Evolutionary conservation across 2,797 vertebrate genomes (phyloP).

Genomic region (Garrulus glandarius): DNA sequence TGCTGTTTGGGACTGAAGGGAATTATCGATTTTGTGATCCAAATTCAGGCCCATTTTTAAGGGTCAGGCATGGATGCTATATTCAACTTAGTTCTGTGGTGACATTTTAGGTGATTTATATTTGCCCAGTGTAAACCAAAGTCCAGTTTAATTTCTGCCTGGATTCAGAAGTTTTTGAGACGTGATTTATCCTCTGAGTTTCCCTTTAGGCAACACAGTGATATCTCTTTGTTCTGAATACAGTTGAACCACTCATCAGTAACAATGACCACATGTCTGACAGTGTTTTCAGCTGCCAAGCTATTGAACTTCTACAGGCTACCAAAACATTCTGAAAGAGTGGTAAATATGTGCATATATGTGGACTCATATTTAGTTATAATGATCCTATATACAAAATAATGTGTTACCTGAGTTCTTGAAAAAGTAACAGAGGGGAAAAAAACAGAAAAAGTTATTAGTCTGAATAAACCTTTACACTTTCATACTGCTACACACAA

Average conservation of each 20-base stretch:
- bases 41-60: not conserved
- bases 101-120: not conserved
- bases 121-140: not conserved
- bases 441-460: not conserved
- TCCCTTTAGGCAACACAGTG: not conserved
- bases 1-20: not conserved
- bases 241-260: not conserved
- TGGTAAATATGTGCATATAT: not conserved
- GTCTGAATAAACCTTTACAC: not conserved
- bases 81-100: not conserved
- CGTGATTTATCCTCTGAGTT: not conserved
- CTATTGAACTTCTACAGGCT: not conserved
- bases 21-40: not conserved
- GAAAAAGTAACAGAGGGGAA: not conserved
- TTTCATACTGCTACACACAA: not conserved
- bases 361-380: not conserved
- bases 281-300: not conserved
- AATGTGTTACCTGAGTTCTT: not conserved
- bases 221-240: not conserved
- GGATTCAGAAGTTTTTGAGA: not conserved
- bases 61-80: not conserved
- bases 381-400: not conserved
- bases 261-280: not conserved
- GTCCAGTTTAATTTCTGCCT: not conserved
- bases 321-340: not conserved